Evolutionary conservation across 92 coral and sea anemone genomes (phyloP).

Genomic region (Bergia sp.): DNA sequence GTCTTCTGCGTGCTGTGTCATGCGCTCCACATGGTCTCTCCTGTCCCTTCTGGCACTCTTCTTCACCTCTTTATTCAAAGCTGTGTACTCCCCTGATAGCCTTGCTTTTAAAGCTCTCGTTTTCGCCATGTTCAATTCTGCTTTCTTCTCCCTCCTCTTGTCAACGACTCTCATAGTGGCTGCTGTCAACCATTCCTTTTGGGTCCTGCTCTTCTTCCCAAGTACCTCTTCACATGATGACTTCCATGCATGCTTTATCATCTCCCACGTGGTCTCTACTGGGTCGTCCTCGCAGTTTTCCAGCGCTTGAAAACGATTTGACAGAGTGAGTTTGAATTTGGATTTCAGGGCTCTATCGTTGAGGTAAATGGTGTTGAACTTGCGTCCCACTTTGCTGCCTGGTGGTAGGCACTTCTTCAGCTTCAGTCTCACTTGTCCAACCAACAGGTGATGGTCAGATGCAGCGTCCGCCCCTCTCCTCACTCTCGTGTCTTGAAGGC

Average conservation of each 20-base stretch:
- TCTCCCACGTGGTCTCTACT: too few species aligned
- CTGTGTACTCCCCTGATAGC: neutral
- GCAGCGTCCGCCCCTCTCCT: conserved; percentile 26
- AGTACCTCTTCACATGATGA: too few species aligned
- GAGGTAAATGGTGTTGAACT: conserved; percentile 7
- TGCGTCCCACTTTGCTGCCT: conserved; percentile 9
- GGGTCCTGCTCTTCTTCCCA: neutral
- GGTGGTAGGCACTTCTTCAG: conserved; percentile 12
- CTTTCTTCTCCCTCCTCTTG: conserved; percentile 19
- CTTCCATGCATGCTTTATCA: too few species aligned
- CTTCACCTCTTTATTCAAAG: conserved; percentile 1
- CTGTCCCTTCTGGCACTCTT: conserved; percentile 4
- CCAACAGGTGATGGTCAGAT: conserved; percentile 16
- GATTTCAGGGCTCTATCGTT: neutral
- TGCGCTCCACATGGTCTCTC: neutral
- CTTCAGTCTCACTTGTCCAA: neutral
- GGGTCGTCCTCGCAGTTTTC: too few species aligned
- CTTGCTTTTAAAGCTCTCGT: neutral
- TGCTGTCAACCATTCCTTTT: conserved; percentile 8
- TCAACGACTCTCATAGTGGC: conserved; percentile 15
- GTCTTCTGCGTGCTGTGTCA: conserved; percentile 5
- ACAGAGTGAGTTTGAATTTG: too few species aligned
- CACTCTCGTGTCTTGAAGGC: conserved; percentile 43
- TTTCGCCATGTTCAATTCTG: conserved; percentile 8
- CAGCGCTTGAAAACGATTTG: too few species aligned